Base-by-base conservation (phyloP, 2,888 invertebrate genomes). In the Drosophila bunnanda region DNA sequence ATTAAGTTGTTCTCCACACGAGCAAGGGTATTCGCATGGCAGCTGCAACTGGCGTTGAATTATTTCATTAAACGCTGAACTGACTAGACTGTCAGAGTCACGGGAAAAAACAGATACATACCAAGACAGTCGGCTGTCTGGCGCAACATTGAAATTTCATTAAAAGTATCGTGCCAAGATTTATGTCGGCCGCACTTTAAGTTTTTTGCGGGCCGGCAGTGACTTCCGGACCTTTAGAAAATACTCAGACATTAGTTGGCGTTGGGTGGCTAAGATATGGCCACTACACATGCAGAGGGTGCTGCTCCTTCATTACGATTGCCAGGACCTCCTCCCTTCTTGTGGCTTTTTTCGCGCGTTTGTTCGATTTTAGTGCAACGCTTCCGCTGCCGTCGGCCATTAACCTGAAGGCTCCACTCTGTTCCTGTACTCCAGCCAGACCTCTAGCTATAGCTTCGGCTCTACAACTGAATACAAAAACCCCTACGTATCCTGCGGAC, bases 1-100 rank as follows among this genome's bases (percentile, higher is more conserved):
- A 91, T 91, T 91, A 91, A 91, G 90, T 90, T 91, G 91, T 91
- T 91, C 80, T 79, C 76, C 86, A 68, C 78, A 79, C 79, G 30
- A 58, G 22, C 17, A 8, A 53, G 39, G 44, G 32, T 22, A 28
- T 30, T 41, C 58, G 53, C 43, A 55, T 62, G 69, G 80, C 87
- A 84, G 79, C 85, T 88, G 88, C 85, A 76, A 78, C 77, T 82
- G 78, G 78, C 80, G 76, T 78, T 79, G 88, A 86, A 80, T 79
- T 79, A 90, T 90, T 89, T 90, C 87, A 89, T 89, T 89, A 89
- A 89, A 78, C 78, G 83, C 68, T 78, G 77, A 86, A 89, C 44
- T 79, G 79, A 68, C 73, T 79, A 76, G 70, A 46, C 39, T 32
- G 38, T 44, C 54, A 48, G 60, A 17, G 25, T 25, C 25, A 25